Evolutionary conservation across 2,888 invertebrate genomes (phyloP), one percentile per base, ranked within the genome.

Genomic region (Geophilus truncorum): DNA sequence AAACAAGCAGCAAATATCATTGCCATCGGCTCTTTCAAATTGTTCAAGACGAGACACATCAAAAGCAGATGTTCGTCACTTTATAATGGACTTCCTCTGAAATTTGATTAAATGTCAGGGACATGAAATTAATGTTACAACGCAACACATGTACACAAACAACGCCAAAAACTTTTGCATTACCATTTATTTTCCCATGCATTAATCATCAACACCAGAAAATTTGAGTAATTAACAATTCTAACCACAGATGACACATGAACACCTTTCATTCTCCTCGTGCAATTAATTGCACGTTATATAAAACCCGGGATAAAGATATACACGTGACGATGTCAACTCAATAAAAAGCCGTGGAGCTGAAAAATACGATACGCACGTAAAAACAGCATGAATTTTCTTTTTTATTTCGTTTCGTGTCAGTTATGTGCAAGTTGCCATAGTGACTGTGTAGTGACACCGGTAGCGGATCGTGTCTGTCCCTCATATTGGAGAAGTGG

Each of bases 321-420:
- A n/a, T 70, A 4, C 70, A 70, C 70, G 25, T 70, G 70, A 70
- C 70, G 28, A 4, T 9, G 28, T 18, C 51, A 18, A 51, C 51
- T 51, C 70, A 70, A 70, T 70, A 70, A 70, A 70, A 70, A 28
- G 15, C 25, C 70, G 28, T 70, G 25, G 25, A 70, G 28, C 70
- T 10, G 70, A n/a, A 70, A 62, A 70, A 70, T 28, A n/a, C n/a
- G 70, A 70, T 70, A 70, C 70, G 70, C 70, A 70, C 70, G 70
- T 70, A 70, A 70, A 70, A 70, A 28, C 70, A 70, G 70, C 70
- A 28, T 70, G 70, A 70, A 70, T 70, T 70, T 70, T 70, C 70
- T 70, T n/a, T n/a, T n/a, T 70, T 70, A 70, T 70, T 70, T 70
- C 70, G 7, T 23, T 70, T 70, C 28, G 25, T 70, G 28, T n/a